Evolutionary conservation across 1,140 invertebrate genomes (phyloP).

Genomic region (Akabosia matsudoensis): DNA sequence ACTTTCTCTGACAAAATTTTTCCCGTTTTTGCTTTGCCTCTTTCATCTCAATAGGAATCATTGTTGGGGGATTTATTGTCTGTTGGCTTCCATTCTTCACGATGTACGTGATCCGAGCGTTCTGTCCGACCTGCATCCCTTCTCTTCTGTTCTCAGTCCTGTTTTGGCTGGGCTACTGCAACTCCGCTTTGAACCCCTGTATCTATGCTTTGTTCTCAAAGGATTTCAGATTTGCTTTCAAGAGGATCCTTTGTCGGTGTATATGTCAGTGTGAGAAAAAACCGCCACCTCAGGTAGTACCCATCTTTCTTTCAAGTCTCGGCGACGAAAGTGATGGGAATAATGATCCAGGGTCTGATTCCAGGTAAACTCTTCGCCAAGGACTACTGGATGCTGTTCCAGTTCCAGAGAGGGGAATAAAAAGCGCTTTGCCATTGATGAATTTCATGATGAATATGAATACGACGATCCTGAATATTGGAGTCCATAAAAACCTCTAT

Average conservation of each 20-base stretch:
- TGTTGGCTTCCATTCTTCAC: slow-evolving; percentile 93
- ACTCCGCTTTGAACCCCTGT: slow-evolving; percentile 60
- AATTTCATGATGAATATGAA: slow-evolving; percentile 17
- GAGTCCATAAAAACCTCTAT: slow-evolving; percentile 17
- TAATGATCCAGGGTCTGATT: slow-evolving; percentile 27
- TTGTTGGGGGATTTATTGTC: slow-evolving; percentile 87
- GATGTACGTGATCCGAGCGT: slow-evolving; percentile 80
- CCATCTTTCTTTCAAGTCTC: slow-evolving; percentile 49
- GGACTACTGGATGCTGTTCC: background rate
- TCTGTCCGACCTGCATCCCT: slow-evolving; percentile 74
- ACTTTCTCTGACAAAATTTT: background rate
- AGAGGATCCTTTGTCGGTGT: slow-evolving; percentile 81
- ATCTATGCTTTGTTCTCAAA: slow-evolving; percentile 89
- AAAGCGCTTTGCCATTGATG: slow-evolving; percentile 16
- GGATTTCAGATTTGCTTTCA: slow-evolving; percentile 88
- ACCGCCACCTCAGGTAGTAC: slow-evolving; percentile 45
- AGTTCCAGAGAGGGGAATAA: slow-evolving; percentile 22
- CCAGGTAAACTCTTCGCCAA: slow-evolving; percentile 25
- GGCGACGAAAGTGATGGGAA: slow-evolving; percentile 49
- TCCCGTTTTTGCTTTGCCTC: background rate
- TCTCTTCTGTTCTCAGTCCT: slow-evolving; percentile 81
- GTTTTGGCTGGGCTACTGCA: slow-evolving; percentile 96
- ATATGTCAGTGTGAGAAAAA: slow-evolving; percentile 58
- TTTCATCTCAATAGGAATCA: slow-evolving; percentile 61
- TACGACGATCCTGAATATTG: slow-evolving; percentile 16